phyloP scores from a whole-genome alignment of 2,113 vertebrate species.

The Muntiacus muntjak region DNA sequence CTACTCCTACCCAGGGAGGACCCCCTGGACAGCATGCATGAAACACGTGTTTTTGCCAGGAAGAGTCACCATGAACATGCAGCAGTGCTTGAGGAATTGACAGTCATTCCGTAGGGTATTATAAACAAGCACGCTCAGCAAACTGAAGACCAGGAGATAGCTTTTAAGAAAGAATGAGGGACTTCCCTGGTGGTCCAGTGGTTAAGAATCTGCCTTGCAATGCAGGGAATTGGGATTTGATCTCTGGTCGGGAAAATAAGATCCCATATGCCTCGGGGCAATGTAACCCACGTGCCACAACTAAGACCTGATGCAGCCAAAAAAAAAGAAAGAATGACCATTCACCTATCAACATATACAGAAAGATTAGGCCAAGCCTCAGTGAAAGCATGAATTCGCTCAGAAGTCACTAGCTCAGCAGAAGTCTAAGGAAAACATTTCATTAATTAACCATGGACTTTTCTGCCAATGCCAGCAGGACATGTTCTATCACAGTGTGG shows the following conservation, averaged over 20 bases:
- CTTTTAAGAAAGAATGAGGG: background rate
- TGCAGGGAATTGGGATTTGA: background rate
- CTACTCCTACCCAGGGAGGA: background rate
- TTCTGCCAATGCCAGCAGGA: background rate
- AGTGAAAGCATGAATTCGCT: background rate
- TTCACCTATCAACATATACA: background rate
- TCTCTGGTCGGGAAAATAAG: background rate
- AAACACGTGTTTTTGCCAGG: background rate
- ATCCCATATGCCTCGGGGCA: background rate
- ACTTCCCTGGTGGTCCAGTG: background rate
- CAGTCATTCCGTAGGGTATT: background rate
- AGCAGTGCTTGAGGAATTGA: background rate
- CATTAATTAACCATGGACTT: conserved; percentile 17
- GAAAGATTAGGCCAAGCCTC: background rate
- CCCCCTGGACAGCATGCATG: background rate
- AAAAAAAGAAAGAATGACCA: background rate
- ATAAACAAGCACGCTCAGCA: background rate
- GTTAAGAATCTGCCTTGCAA: background rate
- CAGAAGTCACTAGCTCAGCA: background rate
- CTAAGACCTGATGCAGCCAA: background rate
- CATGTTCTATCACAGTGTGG: background rate
- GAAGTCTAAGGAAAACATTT: conserved; percentile 19
- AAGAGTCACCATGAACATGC: background rate
- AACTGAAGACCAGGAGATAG: background rate
- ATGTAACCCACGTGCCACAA: background rate